These are phyloP conservation scores for Scaptodrosophila lebanonensis DNA, from an alignment of 1,140 invertebrate species.

Conservation along the genomic window DNA sequence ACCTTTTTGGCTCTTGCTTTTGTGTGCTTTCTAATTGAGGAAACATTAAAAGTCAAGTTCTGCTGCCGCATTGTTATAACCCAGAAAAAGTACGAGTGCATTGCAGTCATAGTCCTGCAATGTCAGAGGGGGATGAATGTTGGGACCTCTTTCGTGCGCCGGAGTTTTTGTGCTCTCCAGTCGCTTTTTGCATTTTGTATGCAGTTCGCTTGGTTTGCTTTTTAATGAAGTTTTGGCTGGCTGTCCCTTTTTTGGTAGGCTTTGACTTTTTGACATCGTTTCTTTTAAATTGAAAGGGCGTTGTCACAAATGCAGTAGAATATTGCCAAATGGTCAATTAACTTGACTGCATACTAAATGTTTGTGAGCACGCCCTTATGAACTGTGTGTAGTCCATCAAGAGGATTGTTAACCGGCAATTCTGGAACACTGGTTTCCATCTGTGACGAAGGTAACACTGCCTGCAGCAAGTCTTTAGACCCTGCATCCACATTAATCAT, in stretches of 20 bases:
- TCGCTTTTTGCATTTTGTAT: too few relatives aligned
- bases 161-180: background rate
- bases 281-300: conserved; percentile 38
- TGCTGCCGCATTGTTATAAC: conserved; percentile 72
- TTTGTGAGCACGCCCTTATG: too few relatives aligned
- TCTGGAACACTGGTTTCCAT: too few relatives aligned
- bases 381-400: too few relatives aligned
- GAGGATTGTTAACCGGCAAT: too few relatives aligned
- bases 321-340: conserved; percentile 58
- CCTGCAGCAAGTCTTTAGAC: too few relatives aligned
- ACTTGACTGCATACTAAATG: conserved; percentile 53
- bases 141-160: background rate
- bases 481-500: conserved; percentile 74
- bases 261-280: conserved; percentile 47
- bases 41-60: conserved; percentile 75
- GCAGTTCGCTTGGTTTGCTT: too few relatives aligned
- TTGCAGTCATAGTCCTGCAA: conserved; percentile 40
- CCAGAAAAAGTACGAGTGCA: conserved; percentile 73
- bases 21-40: conserved; percentile 69
- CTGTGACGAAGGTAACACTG: too few relatives aligned
- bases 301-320: conserved; percentile 30
- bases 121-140: background rate
- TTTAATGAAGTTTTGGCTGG: conserved; percentile 60
- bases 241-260: conserved; percentile 36
- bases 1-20: conserved; percentile 64